Evolutionary conservation across 2,113 vertebrate species (phyloP), one percentile per base, ranked within the genome.

Genomic region (Chlamydotis undulata): DNA sequence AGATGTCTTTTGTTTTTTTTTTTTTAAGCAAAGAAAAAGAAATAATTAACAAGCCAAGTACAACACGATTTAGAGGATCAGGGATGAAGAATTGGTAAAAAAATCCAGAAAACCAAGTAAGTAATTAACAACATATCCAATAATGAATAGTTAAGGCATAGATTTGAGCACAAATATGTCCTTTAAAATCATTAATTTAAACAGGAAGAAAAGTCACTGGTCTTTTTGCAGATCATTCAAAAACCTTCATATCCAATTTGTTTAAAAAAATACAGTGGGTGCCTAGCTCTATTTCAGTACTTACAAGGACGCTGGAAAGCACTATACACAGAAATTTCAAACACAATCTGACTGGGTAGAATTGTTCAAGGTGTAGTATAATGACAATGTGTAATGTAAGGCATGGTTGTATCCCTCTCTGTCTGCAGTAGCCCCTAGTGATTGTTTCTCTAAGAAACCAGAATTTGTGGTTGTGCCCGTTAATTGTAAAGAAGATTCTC

Each of bases 281-380:
- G 4, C 10, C 14, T 82, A 45, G 12, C 29, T 76, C 53, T 57
- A 22, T 60, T 70, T 75, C 28, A 22, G 22, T 85, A 39, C 9
- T 63, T 70, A 7, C 55, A 69, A 70, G n/a, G 69, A 87, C 76
- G 19, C 45, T 26, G 19, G 59, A 49, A 92, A 76, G 2, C 67
- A 14, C 13, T 60, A 15, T 25, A 64, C 26, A 39, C 14, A 76
- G 25, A 82, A 63, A 80, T 83, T 69, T 73, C 39, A 41, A 77
- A 63, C 6, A 53, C 33, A 65, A 33, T 77, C 67, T 37, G 14
- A n/a, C 28, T 83, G 12, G 6, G 5, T 39, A 45, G 19, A 92
- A 43, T 41, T 23, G 5, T 31, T 83, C 23, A 68, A 39, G 0
- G 0, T 33, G 10, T 33, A n/a, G 21, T 59, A 57, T 45, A 35